Evolutionary conservation across 1,140 invertebrate genomes (phyloP).

Genomic region (Calosoma granatense): DNA sequence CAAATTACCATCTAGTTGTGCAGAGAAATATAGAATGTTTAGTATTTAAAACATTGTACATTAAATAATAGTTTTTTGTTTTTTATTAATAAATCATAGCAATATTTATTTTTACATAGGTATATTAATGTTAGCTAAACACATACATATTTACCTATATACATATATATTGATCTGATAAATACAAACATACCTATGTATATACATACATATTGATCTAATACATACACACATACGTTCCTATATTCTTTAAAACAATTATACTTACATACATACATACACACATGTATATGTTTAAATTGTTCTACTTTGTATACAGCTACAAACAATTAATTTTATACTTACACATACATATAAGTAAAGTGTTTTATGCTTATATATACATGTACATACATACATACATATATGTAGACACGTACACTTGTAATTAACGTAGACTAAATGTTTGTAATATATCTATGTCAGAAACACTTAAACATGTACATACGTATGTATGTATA

Average conservation of each 20-base stretch:
- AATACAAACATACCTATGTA: background rate
- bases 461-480: no score
- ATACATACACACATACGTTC: background rate
- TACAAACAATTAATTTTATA: background rate
- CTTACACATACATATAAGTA: background rate
- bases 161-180: background rate
- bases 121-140: no score
- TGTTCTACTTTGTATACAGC: background rate
- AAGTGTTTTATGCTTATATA: background rate
- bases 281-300: background rate
- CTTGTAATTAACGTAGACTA: no score
- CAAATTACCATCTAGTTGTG: no score
- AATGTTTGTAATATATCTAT: no score
- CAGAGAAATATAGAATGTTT: no score
- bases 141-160: constrained; percentile 1
- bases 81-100: no score
- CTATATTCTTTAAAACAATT: background rate
- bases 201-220: background rate
- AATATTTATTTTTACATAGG: no score
- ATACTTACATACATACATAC: constrained; percentile 4
- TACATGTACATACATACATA: constrained; percentile 3
- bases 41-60: no score
- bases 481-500: no score
- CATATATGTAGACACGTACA: background rate
- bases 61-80: no score